Evolutionary conservation across 2,888 invertebrate species (phyloP).

Genomic region (Dryobotodes eremita): DNA sequence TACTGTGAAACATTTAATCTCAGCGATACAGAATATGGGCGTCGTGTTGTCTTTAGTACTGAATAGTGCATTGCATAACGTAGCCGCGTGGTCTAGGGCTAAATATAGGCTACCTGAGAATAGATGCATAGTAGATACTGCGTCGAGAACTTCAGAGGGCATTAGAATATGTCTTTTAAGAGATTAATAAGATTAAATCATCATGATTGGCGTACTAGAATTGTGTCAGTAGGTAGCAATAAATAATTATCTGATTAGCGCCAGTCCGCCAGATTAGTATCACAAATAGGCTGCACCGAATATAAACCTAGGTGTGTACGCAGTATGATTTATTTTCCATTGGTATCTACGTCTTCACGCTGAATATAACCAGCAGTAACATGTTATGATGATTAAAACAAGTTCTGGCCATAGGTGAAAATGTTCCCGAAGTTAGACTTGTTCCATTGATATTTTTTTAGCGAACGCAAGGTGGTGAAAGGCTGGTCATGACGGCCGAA

Average conservation of each 20-base stretch:
- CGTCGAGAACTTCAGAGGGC: neutral
- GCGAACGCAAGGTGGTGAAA: neutral
- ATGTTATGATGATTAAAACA: neutral
- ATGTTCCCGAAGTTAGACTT: neutral
- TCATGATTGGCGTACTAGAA: neutral
- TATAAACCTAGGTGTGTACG: neutral
- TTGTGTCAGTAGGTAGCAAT: neutral
- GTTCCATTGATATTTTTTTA: neutral
- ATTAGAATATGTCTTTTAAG: neutral
- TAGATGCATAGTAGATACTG: constrained; percentile 17
- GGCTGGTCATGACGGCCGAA: neutral
- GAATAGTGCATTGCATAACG: constrained; percentile 46
- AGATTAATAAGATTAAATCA: neutral
- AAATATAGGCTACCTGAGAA: constrained; percentile 59
- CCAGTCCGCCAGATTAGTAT: neutral
- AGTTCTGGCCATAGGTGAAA: neutral
- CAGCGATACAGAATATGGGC: constrained; percentile 24
- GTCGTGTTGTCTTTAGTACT: constrained; percentile 26
- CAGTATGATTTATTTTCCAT: neutral
- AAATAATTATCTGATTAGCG: constrained; percentile 30
- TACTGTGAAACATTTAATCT: neutral
- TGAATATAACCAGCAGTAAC: neutral
- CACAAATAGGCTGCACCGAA: constrained; percentile 9
- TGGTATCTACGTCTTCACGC: neutral
- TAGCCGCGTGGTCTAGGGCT: constrained; percentile 33